Evolutionary conservation across 92 coral and sea anemone genomes (phyloP), one percentile per base, ranked within the genome.

Genomic region (Porites evermanni): DNA sequence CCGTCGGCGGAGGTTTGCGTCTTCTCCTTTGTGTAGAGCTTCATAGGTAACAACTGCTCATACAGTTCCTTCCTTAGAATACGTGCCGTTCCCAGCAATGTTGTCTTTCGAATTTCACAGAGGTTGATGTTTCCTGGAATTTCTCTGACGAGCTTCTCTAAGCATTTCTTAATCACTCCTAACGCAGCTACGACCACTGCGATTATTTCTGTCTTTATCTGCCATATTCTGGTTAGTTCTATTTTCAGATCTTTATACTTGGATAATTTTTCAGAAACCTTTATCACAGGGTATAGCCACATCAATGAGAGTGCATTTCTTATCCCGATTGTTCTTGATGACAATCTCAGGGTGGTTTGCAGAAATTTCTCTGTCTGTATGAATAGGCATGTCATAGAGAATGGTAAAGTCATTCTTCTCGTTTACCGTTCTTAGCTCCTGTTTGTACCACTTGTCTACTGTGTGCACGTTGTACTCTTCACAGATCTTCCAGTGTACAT

Each of bases 271-370:
- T 77, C 79, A 1, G 44, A 13, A 4, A 53, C 79, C 59, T 72
- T 72, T 3, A 26, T 75, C 66, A 75, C 50, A n/a, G 11, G 66
- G 79, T 53, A 53, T 75, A 20, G 79, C 50, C 79, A 75, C 38
- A 19, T 56, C 79, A 19, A 51, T 72, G 23, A 8, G n/a, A 72
- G 76, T 21, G 64, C 9, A 8, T 66, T 17, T 53, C 21, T 75
- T 10, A 12, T 38, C 7, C 56, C 29, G 12, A 14, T 19, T 8
- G 54, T 21, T 1, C 1, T 19, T 66, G 52, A n/a, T 16, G 5
- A 21, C 12, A 11, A 29, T 71, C 1, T 29, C 53, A 4, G 75
- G 56, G 16, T 16, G 53, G 56, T 38, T 75, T 9, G 58, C 56
- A 9, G 23, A 8, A 3, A 53, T 75, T 63, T 14, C 4, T 51